Percentiles rank a stretch among this genome's conserved stretches.
Evolutionary conservation across 2,113 vertebrate species (phyloP).

Genomic region (Notarius lentiginosus): DNA sequence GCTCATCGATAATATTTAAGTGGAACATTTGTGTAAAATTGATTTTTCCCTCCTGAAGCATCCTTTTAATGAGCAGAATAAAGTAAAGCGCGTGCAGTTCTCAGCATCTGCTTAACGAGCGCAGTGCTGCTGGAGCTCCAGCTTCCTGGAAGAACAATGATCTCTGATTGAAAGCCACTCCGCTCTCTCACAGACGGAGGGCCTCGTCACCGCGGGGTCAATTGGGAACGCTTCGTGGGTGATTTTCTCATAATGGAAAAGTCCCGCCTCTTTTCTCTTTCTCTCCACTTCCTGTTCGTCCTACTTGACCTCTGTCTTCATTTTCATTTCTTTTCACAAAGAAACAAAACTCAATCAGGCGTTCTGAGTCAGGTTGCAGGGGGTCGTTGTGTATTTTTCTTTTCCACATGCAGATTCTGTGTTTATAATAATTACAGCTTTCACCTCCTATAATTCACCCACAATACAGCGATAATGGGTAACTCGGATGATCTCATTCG

Average conservation of each 20-base stretch:
- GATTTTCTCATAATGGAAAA: conserved; percentile 17
- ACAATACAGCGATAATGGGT: conserved; percentile 23
- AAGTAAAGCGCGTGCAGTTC: conserved; percentile 32
- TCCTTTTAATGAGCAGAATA: conserved; percentile 15
- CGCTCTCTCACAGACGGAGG: conserved; percentile 29
- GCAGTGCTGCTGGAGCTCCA: conserved; percentile 45
- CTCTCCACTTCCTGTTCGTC: background rate
- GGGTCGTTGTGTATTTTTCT: background rate
- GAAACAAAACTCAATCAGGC: conserved; percentile 30
- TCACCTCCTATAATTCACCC: conserved; percentile 28
- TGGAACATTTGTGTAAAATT: background rate
- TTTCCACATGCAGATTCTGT: conserved; percentile 8
- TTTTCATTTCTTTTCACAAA: conserved; percentile 30
- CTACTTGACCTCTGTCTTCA: conserved; percentile 33
- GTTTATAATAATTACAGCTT: conserved; percentile 41
- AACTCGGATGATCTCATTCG: conserved; percentile 18
- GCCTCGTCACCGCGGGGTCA: conserved; percentile 32
- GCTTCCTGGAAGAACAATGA: conserved; percentile 66
- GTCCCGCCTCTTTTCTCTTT: background rate
- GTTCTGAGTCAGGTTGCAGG: background rate
- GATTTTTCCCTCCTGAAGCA: conserved; percentile 10
- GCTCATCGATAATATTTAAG: conserved; percentile 6
- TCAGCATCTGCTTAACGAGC: conserved; percentile 62
- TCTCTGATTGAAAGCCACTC: conserved; percentile 68
- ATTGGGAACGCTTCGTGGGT: conserved; percentile 32